Conservation (phyloP, 2,888 invertebrate genomes). For the Melipona beecheii region DNA sequence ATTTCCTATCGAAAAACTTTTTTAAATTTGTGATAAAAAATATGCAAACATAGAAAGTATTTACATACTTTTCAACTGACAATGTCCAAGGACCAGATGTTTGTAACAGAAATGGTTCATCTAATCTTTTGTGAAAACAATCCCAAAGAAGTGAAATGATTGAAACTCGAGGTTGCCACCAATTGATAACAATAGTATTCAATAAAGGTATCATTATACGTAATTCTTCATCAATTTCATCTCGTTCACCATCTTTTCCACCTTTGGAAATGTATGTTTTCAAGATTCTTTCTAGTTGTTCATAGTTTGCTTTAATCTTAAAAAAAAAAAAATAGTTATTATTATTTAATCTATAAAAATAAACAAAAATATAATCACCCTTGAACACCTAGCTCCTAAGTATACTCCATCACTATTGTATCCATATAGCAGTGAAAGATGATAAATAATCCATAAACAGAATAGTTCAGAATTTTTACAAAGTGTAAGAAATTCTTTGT, state of each 20-base stretch:
- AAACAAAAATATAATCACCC: constrained; percentile 68
- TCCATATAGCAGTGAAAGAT: constrained; percentile 84
- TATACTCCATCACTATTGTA: constrained; percentile 81
- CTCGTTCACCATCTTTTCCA: constrained; percentile 79
- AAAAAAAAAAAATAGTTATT: constrained; percentile 23
- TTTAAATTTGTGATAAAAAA: constrained; percentile 17
- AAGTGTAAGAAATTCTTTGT: constrained; percentile 61
- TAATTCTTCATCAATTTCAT: constrained; percentile 84
- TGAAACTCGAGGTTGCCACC: constrained; percentile 85
- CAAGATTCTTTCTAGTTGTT: constrained; percentile 84
- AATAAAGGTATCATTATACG: constrained; percentile 84
- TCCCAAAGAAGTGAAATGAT: constrained; percentile 86
- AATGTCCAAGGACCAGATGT: constrained; percentile 82
- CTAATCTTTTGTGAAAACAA: constrained; percentile 86
- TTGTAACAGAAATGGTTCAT: constrained; percentile 85
- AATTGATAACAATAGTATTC: constrained; percentile 83
- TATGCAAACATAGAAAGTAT: constrained; percentile 69
- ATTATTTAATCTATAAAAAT: not conserved
- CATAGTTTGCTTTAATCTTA: constrained; percentile 82
- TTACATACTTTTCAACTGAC: constrained; percentile 84
- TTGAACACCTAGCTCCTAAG: constrained; percentile 71
- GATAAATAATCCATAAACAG: constrained; percentile 84
- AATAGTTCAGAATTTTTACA: constrained; percentile 81
- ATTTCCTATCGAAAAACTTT: constrained; percentile 71
- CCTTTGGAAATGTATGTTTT: constrained; percentile 84